phyloP scores from a whole-genome alignment of 2,797 vertebrate species.

The Poeciliopsis presidionis region DNA sequence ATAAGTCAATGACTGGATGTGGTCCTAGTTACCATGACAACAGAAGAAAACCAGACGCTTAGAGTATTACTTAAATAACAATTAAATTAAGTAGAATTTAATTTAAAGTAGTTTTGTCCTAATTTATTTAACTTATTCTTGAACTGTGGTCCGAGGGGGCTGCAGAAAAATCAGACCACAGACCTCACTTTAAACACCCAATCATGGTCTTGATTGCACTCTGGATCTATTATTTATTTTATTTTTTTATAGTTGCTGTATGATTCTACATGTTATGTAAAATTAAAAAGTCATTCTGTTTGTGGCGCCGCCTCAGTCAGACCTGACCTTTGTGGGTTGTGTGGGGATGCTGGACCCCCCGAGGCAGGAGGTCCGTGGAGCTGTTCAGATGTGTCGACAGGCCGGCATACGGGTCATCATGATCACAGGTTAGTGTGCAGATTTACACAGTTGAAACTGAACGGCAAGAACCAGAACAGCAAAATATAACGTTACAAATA shows the following conservation, averaged over 20 bases:
- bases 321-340: conserved; percentile 84
- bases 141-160: no score
- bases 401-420: conserved; percentile 86
- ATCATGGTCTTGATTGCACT: background rate
- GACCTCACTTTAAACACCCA: background rate
- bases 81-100: no score
- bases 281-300: background rate
- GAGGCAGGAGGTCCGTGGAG: conserved; percentile 81
- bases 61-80: no score
- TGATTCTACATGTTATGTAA: background rate
- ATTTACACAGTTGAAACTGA: background rate
- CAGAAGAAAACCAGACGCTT: no score
- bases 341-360: conserved; percentile 86
- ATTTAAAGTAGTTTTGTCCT: no score
- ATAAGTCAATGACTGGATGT: no score
- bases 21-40: no score
- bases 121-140: no score
- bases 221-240: background rate
- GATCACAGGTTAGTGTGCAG: conserved; percentile 79
- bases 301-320: conserved; percentile 59
- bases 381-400: conserved; percentile 83
- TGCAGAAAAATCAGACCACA: no score
- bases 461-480: background rate
- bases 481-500: no score
- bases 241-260: background rate